A percentile compares a stretch with the other conserved stretches of the same genome.
Evolutionary conservation across 2,888 invertebrate genomes (phyloP).

Genomic region (Lordiphosa fenestrarum): DNA sequence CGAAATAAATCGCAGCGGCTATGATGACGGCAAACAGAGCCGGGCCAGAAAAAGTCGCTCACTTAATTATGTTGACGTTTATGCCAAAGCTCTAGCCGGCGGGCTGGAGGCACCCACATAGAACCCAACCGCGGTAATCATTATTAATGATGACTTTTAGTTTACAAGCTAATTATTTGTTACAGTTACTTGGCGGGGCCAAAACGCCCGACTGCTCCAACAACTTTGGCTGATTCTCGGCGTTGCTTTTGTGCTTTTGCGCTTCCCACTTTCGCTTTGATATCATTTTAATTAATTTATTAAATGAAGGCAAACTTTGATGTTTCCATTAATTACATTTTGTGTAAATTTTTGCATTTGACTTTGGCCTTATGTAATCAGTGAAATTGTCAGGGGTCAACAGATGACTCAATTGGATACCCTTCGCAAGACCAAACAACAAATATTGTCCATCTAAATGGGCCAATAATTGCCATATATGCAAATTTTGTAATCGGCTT

Average conservation of each 20-base stretch:
- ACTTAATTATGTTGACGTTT: conserved; percentile 73
- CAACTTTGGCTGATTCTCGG: conserved; percentile 17
- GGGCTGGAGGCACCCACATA: conserved; percentile 15
- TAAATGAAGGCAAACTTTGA: conserved; percentile 49
- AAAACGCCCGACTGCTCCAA: background rate
- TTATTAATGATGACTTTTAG: conserved; percentile 75
- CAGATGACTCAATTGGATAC: no score
- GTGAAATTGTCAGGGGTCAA: conserved; percentile 7
- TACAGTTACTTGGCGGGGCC: conserved; percentile 51
- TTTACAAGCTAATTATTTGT: conserved; percentile 75
- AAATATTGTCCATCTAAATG: conserved; percentile 28
- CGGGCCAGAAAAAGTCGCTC: conserved; percentile 38
- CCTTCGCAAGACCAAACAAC: background rate
- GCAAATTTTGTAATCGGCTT: conserved; percentile 28
- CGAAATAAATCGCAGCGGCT: conserved; percentile 71
- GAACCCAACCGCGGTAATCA: conserved; percentile 59
- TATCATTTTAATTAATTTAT: conserved; percentile 70
- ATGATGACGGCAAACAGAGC: background rate
- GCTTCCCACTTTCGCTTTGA: conserved; percentile 53
- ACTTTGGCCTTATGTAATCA: conserved; percentile 30
- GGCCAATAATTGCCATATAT: conserved; percentile 41
- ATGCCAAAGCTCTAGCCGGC: conserved; percentile 43
- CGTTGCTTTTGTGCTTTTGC: conserved; percentile 18
- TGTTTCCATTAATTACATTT: conserved; percentile 56
- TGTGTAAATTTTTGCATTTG: conserved; percentile 47